A percentile compares a stretch with the other conserved stretches of the same genome.
Evolutionary conservation across 2,888 invertebrate species (phyloP).

Genomic region (Hirtodrosophila trivittata): DNA sequence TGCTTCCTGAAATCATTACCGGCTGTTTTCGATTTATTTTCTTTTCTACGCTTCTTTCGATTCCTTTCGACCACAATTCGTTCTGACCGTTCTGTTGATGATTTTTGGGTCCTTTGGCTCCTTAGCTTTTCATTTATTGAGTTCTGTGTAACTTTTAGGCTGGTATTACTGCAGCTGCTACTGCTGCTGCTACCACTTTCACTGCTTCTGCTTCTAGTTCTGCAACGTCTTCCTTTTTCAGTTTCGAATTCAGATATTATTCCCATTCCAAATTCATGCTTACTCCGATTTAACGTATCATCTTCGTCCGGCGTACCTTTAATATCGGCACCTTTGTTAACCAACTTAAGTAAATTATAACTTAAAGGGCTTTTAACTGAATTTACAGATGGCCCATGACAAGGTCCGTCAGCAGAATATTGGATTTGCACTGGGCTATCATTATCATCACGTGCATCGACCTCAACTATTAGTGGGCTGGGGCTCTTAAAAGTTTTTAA

Average conservation of each 20-base stretch:
- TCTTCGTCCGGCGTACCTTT: not conserved
- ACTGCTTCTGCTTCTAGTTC: not conserved
- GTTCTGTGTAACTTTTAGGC: slow-evolving; percentile 60
- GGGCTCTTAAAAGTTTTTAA: not conserved
- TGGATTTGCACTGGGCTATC: slow-evolving; percentile 6
- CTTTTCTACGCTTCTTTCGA: slow-evolving; percentile 51
- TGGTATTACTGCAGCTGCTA: slow-evolving; percentile 65
- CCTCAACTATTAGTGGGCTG: slow-evolving; percentile 47
- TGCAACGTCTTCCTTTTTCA: not conserved
- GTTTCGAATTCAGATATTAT: no score
- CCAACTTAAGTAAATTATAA: slow-evolving; percentile 53
- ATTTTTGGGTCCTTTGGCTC: slow-evolving; percentile 29
- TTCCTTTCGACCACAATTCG: slow-evolving; percentile 26
- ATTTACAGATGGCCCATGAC: no score
- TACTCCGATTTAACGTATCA: not conserved
- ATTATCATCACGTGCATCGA: slow-evolving; percentile 22
- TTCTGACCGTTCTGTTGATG: slow-evolving; percentile 2
- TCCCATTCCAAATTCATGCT: not conserved
- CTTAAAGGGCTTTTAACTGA: no score
- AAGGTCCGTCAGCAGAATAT: not conserved
- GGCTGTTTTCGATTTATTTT: no score
- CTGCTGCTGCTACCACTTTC: slow-evolving; percentile 45
- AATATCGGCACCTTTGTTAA: slow-evolving; percentile 4
- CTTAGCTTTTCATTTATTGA: slow-evolving; percentile 62
- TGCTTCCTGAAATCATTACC: no score